phyloP scores from a whole-genome alignment of 2,113 vertebrate species.

The Pollimyrus isidori region DNA sequence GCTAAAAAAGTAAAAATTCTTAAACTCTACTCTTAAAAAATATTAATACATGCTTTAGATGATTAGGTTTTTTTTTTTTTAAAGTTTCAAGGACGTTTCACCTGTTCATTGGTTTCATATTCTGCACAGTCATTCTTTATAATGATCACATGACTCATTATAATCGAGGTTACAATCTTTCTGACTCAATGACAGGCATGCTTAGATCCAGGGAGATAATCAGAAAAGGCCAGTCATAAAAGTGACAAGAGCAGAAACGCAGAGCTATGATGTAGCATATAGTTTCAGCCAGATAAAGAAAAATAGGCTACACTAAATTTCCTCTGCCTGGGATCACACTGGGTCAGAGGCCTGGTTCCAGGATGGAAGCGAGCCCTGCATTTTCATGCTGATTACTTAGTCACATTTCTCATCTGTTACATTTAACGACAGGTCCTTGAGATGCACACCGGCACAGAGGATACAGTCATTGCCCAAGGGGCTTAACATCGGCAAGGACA shows the following conservation, averaged over 20 bases:
- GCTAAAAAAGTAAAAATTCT: neutral
- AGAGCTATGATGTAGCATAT: neutral
- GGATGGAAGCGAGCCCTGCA: neutral
- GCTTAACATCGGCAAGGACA: neutral
- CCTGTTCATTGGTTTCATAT: neutral
- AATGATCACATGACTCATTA: neutral
- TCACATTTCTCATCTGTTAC: neutral
- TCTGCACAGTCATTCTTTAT: neutral
- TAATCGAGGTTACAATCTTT: neutral
- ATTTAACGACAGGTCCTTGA: neutral
- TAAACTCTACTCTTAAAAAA: neutral
- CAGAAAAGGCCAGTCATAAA: neutral
- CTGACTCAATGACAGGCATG: neutral
- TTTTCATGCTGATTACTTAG: neutral
- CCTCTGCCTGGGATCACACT: neutral
- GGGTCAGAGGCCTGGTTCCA: neutral
- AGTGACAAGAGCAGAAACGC: neutral
- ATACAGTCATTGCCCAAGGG: neutral
- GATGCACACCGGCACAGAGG: neutral
- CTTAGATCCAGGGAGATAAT: neutral
- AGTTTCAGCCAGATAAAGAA: neutral
- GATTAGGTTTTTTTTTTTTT: neutral
- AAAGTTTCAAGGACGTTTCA: neutral
- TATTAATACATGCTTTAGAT: neutral
- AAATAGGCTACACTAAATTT: neutral